Conservation (phyloP, 2,888 invertebrate species). For the Diarsia brunnea region DNA sequence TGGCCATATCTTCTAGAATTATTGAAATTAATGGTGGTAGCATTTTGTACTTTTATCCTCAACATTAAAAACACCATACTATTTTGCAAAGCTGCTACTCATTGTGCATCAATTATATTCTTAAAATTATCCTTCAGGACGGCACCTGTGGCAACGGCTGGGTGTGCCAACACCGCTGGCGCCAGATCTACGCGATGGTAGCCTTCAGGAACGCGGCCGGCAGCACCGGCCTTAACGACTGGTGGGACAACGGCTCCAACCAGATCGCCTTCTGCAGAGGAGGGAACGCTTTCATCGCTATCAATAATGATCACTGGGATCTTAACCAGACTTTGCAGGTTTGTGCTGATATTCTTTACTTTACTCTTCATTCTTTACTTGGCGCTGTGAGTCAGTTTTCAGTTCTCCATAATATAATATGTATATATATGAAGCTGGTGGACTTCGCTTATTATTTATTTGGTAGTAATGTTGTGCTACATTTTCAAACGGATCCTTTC, state of each 20-base stretch:
- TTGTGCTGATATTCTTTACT: slow-evolving; percentile 28
- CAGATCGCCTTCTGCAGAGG: slow-evolving; percentile 94
- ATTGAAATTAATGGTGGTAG: neutral
- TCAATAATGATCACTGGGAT: slow-evolving; percentile 90
- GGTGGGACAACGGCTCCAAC: slow-evolving; percentile 94
- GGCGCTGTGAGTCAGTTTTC: neutral
- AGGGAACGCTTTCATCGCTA: slow-evolving; percentile 90
- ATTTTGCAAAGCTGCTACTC: neutral
- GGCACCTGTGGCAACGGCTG: slow-evolving; percentile 92
- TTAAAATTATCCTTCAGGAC: slow-evolving; percentile 72
- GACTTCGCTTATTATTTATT: neutral
- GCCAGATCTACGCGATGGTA: slow-evolving; percentile 94
- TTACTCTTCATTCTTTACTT: no score
- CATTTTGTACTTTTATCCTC: neutral
- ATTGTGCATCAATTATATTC: neutral
- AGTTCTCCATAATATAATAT: neutral
- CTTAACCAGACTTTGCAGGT: slow-evolving; percentile 89
- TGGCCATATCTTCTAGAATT: neutral
- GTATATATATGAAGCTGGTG: neutral
- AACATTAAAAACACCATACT: neutral
- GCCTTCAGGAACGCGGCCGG: slow-evolving; percentile 92
- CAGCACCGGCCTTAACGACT: slow-evolving; percentile 89
- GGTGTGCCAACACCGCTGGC: slow-evolving; percentile 95
- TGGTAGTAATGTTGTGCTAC: neutral
- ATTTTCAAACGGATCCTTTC: neutral